phyloP scores from a whole-genome alignment of 1,140 invertebrate species.

The Drosophila mayri region DNA sequence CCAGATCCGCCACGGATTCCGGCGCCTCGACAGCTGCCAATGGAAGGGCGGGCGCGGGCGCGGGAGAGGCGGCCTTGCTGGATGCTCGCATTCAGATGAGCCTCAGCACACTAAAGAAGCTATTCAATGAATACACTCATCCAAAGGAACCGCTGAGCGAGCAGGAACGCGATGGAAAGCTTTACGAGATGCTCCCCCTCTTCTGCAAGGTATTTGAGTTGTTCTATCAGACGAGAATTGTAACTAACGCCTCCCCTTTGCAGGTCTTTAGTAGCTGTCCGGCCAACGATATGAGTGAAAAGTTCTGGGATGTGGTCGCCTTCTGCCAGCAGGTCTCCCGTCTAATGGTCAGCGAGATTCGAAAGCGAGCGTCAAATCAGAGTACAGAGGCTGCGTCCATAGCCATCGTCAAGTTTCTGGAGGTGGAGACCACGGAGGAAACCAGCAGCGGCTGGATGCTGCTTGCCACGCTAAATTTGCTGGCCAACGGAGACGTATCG shows the following conservation, averaged over 20 bases:
- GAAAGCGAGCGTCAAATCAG: constrained; percentile 96
- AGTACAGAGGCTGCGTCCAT: constrained; percentile 97
- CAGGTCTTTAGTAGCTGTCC: constrained; percentile 96
- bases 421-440: constrained; percentile 96
- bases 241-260: not conserved
- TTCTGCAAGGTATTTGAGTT: constrained; percentile 95
- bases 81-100: constrained; percentile 94
- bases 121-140: constrained; percentile 97
- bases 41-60: constrained; percentile 42
- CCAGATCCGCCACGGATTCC: constrained; percentile 60
- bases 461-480: constrained; percentile 94
- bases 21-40: constrained; percentile 40
- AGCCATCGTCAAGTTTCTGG: constrained; percentile 97
- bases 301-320: constrained; percentile 96
- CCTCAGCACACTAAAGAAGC: constrained; percentile 97
- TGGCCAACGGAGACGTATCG: constrained; percentile 93
- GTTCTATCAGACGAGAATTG: too few relatives aligned
- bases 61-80: constrained; percentile 85
- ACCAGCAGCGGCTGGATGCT: constrained; percentile 99
- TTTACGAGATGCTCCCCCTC: constrained; percentile 98
- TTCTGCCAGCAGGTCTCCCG: constrained; percentile 98
- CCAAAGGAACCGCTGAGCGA: constrained; percentile 92
- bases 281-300: constrained; percentile 96
- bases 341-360: constrained; percentile 97
- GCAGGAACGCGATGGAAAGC: constrained; percentile 95